Evolutionary conservation across 2,113 vertebrate species (phyloP), one percentile per base, ranked within the genome.

Genomic region (Phyllostomus discolor): DNA sequence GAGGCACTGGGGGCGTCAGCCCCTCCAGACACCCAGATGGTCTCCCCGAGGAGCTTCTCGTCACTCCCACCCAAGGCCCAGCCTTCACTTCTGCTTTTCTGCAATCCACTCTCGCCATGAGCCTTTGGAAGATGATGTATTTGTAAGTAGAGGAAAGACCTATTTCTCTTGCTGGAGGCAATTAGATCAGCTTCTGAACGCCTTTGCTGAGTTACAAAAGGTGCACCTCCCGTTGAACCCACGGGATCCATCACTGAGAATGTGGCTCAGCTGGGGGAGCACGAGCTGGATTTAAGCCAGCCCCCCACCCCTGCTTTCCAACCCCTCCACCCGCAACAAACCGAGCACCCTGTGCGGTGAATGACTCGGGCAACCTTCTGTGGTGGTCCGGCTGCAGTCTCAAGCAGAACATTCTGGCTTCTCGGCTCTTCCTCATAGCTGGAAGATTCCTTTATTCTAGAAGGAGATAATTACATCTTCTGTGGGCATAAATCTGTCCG

Each of bases 361-460:
- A 52, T 43, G 50, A 50, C 54, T 38, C 5, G 8, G 46, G 43
- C 54, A 80, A 22, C 46, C 62, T 85, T 62, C 67, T 8, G 9
- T 26, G 22, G 72, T 19, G 20, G 11, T 8, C 33, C 62, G 73
- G 80, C 48, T n/a, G 5, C 11, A 22, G n/a, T 50, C 76, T 83
- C 41, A 33, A 90, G 48, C 76, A 92, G 59, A 88, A 73, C 1
- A 4, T 41, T 87, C 90, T 82, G 81, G 85, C 24, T 73, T 83
- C 64, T 94, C 72, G 72, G 86, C 83, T 73, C 22, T 64, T 70
- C 64, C 78, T 91, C 43, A 28, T 17, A 57, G 54, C 41, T 85
- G 3, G 41, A 82, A 79, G 72, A 91, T 38, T 80, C 31, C 62
- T 94, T 95, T 93, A 95, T 88, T 67, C 78, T 38, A 70, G 80